Conservation (phyloP, 2,797 vertebrate genomes). For the Paedocypris micromegethes region DNA sequence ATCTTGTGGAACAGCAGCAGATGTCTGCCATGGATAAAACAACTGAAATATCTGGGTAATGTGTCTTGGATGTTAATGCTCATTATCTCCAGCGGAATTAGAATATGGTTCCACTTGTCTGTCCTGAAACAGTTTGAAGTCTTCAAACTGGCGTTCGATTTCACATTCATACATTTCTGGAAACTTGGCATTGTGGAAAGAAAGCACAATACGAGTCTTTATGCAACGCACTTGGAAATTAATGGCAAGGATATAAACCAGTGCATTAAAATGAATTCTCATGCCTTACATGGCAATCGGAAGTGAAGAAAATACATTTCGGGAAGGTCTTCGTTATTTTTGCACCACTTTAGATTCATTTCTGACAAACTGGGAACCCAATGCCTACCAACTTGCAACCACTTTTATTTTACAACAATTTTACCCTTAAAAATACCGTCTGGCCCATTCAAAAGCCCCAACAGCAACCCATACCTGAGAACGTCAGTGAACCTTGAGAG, state of each 20-base stretch:
- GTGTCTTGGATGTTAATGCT: conserved; percentile 19
- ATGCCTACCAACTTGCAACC: no score
- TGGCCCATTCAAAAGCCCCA: no score
- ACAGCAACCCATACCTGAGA: background rate
- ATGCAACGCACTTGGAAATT: background rate
- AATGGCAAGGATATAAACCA: conserved; percentile 6
- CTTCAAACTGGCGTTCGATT: conserved; percentile 22
- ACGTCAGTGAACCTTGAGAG: background rate
- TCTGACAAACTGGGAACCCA: no score
- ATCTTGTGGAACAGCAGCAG: conserved; percentile 39
- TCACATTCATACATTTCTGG: conserved; percentile 15
- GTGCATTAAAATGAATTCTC: background rate
- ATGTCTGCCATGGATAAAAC: conserved; percentile 29
- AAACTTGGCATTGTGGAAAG: conserved; percentile 18
- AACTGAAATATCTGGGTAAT: conserved; percentile 20
- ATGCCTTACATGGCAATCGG: no score
- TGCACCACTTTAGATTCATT: no score
- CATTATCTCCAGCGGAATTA: conserved; percentile 13
- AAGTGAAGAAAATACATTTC: no score
- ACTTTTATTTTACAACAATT: no score
- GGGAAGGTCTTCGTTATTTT: no score
- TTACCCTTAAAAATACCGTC: no score
- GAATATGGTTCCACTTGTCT: conserved; percentile 8
- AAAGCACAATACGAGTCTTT: conserved; percentile 1
- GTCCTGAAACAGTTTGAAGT: conserved; percentile 18